phyloP scores from a whole-genome alignment of 2,113 vertebrate species.

The Odobenus rosmarus region DNA sequence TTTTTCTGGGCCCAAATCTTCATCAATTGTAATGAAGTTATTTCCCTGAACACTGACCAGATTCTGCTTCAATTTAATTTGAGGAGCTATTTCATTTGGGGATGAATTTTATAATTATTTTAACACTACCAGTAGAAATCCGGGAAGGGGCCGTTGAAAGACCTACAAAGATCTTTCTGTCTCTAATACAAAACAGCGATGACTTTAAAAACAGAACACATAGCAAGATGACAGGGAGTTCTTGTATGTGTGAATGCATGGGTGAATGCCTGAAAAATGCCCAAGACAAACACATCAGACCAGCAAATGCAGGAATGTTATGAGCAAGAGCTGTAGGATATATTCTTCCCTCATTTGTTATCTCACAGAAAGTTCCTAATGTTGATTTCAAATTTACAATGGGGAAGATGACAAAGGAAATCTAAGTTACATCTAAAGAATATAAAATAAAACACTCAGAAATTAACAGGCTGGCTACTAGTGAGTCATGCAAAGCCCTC shows the following conservation, averaged over 20 bases:
- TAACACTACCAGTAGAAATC: neutral
- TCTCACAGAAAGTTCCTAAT: neutral
- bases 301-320: neutral
- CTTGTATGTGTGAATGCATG: neutral
- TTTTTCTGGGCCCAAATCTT: neutral
- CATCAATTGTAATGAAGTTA: neutral
- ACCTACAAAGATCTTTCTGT: neutral
- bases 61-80: neutral
- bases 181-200: neutral
- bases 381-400: neutral
- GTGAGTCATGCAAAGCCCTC: neutral
- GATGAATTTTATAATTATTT: neutral
- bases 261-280: neutral
- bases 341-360: neutral
- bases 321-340: neutral
- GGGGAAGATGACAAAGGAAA: neutral
- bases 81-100: neutral
- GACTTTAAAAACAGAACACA: neutral
- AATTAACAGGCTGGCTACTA: neutral
- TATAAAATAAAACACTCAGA: neutral
- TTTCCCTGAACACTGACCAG: neutral
- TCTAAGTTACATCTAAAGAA: neutral
- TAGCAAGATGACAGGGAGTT: neutral
- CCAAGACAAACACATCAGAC: neutral
- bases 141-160: neutral